These are phyloP conservation scores for Silurus meridionalis DNA, from an alignment of 2,113 vertebrate genomes.

Conservation along the genomic window DNA sequence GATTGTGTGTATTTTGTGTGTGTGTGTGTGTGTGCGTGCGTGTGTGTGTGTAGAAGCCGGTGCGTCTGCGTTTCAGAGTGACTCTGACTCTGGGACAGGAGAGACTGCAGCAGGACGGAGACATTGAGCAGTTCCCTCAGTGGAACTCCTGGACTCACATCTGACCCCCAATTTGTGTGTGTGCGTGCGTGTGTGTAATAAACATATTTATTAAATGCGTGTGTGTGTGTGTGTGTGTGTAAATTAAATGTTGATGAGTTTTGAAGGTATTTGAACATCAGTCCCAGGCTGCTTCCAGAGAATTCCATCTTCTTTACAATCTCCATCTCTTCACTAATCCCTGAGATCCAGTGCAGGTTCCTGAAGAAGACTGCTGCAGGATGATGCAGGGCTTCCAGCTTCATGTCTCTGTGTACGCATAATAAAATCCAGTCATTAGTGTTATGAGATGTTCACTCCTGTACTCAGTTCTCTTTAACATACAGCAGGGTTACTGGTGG, in stretches of 20 bases:
- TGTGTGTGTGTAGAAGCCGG: constrained; percentile 65
- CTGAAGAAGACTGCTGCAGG: no score
- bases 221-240: background rate
- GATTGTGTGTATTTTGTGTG: background rate
- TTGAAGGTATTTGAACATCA: background rate
- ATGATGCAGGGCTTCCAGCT: no score
- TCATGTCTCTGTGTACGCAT: no score
- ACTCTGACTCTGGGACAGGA: constrained; percentile 72
- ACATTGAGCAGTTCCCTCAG: constrained; percentile 77
- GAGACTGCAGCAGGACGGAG: constrained; percentile 71
- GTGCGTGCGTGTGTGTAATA: background rate
- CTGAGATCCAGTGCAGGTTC: no score
- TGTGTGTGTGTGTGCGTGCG: background rate
- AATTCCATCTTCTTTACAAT: background rate
- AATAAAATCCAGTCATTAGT: no score
- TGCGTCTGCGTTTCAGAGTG: constrained; percentile 80
- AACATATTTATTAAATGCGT: background rate
- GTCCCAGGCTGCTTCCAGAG: background rate
- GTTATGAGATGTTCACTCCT: no score
- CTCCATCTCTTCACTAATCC: no score
- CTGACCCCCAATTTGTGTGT: constrained; percentile 13
- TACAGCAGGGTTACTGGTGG: no score
- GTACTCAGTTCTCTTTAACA: no score
- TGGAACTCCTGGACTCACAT: constrained; percentile 63
- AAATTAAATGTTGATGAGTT: background rate